Evolutionary conservation across 2,888 invertebrate genomes (phyloP).

Genomic region (Athalia rosae): DNA sequence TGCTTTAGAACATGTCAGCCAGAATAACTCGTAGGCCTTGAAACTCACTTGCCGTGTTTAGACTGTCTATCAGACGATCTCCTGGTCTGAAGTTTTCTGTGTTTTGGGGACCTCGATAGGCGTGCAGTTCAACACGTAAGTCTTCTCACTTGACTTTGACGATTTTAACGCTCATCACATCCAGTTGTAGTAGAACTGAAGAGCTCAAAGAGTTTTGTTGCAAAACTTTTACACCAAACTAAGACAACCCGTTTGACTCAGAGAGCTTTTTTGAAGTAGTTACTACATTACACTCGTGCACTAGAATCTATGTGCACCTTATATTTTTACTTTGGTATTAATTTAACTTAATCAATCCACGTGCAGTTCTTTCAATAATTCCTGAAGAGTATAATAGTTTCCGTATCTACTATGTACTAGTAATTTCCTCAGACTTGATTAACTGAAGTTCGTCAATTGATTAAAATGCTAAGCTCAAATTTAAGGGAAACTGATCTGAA

Average conservation of each 20-base stretch:
- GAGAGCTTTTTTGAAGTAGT: conserved; percentile 8
- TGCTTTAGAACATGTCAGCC: conserved; percentile 45
- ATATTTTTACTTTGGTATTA: not conserved
- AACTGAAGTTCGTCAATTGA: not conserved
- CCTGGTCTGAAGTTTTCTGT: conserved; percentile 33
- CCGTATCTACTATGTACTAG: conserved; percentile 5
- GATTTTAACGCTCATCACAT: not conserved
- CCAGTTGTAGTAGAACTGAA: not conserved
- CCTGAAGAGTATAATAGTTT: not conserved
- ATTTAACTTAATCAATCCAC: conserved; percentile 8
- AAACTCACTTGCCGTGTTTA: conserved; percentile 40
- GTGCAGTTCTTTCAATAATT: conserved; percentile 26
- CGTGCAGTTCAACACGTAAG: conserved; percentile 33
- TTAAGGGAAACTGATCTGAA: not conserved
- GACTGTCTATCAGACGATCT: conserved; percentile 27
- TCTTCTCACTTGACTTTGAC: conserved; percentile 19
- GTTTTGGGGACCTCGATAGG: conserved; percentile 36
- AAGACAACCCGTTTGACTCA: not conserved
- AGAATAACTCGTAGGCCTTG: conserved; percentile 37
- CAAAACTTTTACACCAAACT: not conserved
- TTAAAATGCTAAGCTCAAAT: not conserved
- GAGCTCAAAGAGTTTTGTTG: not conserved
- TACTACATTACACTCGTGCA: not conserved
- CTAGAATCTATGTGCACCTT: not conserved
- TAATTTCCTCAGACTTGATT: not conserved